Base-by-base conservation (phyloP, 2,888 invertebrate species). In the Cremastinae sp. region DNA sequence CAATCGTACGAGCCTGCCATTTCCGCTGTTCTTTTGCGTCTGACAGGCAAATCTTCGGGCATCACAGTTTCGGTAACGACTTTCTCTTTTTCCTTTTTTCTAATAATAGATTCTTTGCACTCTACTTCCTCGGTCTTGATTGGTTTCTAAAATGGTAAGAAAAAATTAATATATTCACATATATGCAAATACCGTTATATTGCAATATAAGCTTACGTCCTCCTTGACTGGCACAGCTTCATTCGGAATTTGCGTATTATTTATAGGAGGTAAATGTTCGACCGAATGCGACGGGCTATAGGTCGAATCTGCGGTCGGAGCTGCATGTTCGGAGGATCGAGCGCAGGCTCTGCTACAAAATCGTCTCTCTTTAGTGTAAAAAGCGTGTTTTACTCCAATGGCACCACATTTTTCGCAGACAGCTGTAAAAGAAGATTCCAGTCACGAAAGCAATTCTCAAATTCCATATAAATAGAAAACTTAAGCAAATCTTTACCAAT, bases 371-470 rank as follows among this genome's bases (percentile, higher is more conserved):
- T 95, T 94, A 10, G 96, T 96, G 86, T 96, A 96, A 90, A 96
- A 96, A 10, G 96, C 95, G 88, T 96, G 96, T 85, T 95, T 95
- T 28, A 96, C 95, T 58, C 96, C 96, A 80, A 96, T 94, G 14
- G 95, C 94, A 56, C 96, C 96, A 89, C 96, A 96, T 89, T 95
- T 94, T 89, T 95, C 94, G 90, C 96, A 96, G 53, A 95, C 94
- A 83, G 95, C 96, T 96, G 86, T 22, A 80, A 78, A 3, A 64
- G 61, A 76, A 71, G n/a, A n/a, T n/a, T n/a, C n/a, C n/a, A n/a
- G n/a, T n/a, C n/a, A 76, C 73, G 74, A 69, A 58, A 61, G 69
- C 75, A 66, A 43, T 58, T 69, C 77, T 39, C 9, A 22, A 18
- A 1, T n/a, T 35, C 1, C 1, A 62, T n/a, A 37, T 41, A 16